These are phyloP conservation scores for Perognathus longimembris DNA, from an alignment of 2,113 vertebrate genomes.

Conservation along the genomic window DNA sequence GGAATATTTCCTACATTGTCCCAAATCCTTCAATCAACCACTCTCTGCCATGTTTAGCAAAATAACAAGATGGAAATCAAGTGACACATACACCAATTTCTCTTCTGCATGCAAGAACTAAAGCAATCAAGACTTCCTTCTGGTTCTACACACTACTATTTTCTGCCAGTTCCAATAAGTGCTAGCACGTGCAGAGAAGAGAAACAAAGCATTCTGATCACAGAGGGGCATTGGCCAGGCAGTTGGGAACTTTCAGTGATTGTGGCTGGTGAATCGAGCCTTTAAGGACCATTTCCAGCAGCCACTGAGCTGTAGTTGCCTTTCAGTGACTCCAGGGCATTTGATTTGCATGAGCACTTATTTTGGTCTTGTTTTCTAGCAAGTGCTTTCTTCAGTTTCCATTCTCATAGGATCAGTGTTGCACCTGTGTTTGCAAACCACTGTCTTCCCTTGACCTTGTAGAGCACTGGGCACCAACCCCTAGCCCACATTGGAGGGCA, in stretches of 20 bases:
- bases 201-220: conserved; percentile 71
- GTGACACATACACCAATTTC: conserved; percentile 65
- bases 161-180: conserved; percentile 79
- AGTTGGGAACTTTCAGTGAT: conserved; percentile 56
- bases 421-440: too few species aligned
- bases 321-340: neutral
- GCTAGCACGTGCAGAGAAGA: conserved; percentile 70
- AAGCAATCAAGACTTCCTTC: conserved; percentile 74
- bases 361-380: neutral
- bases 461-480: too few species aligned
- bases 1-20: conserved; percentile 77
- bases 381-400: neutral
- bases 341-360: neutral
- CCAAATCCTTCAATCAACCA: conserved; percentile 72
- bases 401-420: neutral
- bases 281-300: conserved; percentile 25
- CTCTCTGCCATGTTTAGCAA: conserved; percentile 74
- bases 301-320: neutral
- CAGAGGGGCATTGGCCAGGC: conserved; percentile 64
- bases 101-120: conserved; percentile 67
- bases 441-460: neutral
- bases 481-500: neutral
- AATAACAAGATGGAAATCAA: conserved; percentile 79
- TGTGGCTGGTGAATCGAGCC: conserved; percentile 44
- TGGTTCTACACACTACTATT: conserved; percentile 54